Evolutionary conservation across 1,140 invertebrate species (phyloP), one percentile per base, ranked within the genome.

Genomic region (Ceratina australensis): DNA sequence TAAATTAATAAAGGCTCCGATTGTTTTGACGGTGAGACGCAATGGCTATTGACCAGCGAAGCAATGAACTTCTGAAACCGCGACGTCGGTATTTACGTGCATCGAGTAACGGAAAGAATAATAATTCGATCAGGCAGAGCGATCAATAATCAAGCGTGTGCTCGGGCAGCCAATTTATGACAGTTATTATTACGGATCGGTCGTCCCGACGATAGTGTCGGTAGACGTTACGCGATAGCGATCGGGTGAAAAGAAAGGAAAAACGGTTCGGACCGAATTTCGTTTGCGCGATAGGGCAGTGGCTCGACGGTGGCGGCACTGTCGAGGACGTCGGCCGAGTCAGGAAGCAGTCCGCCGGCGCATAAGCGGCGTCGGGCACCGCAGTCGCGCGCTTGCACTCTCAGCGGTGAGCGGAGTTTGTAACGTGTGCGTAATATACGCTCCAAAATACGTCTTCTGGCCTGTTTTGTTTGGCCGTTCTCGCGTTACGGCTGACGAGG

Each of bases 331-430:
- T 65, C 74, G 82, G 87, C 50, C 20, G 52, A 80, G 65, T 33
- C 26, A 52, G 50, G 73, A 88, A 87, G 50, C 82, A 80, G 82
- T 81, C 82, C 79, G 88, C 88, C 87, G 89, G 90, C 88, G 89
- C 88, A 87, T 80, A 84, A 66, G 60, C 54, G 66, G 83, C 84
- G 88, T 80, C 84, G 82, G 85, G 74, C 74, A 81, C 87, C 86
- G 86, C 90, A 92, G 90, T 92, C 88, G 89, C 90, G 90, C 90
- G 91, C 88, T 91, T 91, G 90, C 90, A 92, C 88, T 92, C 91
- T 88, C 83, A 90, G 89, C 84, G 90, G 89, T 90, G 87, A 81
- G 74, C 54, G 84, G 72, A 72, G 68, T 81, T 63, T 78, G 67
- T 80, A 71, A 81, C 68, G 59, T 78, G 54, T 81, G 74, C 72